Evolutionary conservation across 2,888 invertebrate genomes (phyloP).

Genomic region (Megamerina dolium): DNA sequence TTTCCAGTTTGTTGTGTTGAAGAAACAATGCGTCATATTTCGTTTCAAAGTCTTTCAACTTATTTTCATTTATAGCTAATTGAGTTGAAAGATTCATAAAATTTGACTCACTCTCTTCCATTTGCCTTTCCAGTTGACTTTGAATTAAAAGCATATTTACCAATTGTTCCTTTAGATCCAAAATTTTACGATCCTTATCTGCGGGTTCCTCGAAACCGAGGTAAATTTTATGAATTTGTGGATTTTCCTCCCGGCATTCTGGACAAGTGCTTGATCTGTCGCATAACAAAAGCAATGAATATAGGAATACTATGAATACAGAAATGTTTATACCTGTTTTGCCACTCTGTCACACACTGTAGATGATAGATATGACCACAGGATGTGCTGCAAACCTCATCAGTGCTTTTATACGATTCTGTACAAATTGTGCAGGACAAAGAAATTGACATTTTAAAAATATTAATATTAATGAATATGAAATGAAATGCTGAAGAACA

Average conservation of each 20-base stretch:
- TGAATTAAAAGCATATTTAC: not conserved
- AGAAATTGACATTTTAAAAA: not conserved
- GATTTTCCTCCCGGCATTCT: conserved; percentile 4
- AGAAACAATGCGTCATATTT: too few species aligned
- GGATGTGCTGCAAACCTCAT: not conserved
- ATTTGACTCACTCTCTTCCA: not conserved
- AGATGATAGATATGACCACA: conserved; percentile 6
- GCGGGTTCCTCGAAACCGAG: not conserved
- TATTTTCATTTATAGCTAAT: too few species aligned
- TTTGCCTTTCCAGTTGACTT: too few species aligned
- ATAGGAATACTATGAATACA: not conserved
- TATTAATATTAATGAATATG: too few species aligned
- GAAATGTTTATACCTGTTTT: not conserved
- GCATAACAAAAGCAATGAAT: too few species aligned
- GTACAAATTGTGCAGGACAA: conserved; percentile 3
- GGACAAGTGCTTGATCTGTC: too few species aligned
- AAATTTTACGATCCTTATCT: not conserved
- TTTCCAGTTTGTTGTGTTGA: not conserved
- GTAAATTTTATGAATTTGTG: conserved; percentile 2
- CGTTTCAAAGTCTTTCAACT: too few species aligned
- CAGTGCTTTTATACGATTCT: not conserved
- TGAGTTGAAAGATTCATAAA: too few species aligned
- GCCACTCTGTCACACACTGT: not conserved
- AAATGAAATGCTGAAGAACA: too few species aligned
- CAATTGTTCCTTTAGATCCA: not conserved